phyloP scores from a whole-genome alignment of 1,140 invertebrate species.

The Andricus grossulariae region DNA sequence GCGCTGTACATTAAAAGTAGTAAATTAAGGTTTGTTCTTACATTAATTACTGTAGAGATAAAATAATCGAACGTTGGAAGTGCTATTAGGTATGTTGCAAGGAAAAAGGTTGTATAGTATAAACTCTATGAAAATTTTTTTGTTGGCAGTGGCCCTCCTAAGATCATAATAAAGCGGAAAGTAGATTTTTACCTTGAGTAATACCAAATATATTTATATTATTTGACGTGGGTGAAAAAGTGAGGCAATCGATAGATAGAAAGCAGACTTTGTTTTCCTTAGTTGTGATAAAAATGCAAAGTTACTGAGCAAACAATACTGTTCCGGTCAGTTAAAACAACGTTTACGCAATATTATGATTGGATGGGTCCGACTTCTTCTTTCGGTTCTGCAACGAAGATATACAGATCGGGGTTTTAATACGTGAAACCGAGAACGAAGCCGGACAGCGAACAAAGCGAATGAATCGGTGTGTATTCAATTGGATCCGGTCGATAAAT shows the following conservation, averaged over 20 bases:
- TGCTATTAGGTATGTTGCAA: no score
- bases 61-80: no score
- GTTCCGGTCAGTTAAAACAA: background rate
- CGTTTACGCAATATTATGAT: constrained; percentile 8
- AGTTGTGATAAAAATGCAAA: constrained; percentile 1
- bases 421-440: background rate
- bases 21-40: no score
- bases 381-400: background rate
- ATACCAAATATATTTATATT: no score
- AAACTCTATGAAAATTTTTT: no score
- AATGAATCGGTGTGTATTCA: constrained; percentile 24
- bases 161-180: no score
- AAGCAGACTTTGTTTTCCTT: constrained; percentile 1
- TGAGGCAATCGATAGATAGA: background rate
- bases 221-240: background rate
- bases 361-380: constrained; percentile 25
- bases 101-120: no score
- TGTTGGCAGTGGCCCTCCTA: no score
- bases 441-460: constrained; percentile 1
- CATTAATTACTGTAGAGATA: no score
- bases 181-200: no score
- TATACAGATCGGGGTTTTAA: constrained; percentile 22
- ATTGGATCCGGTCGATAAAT: constrained; percentile 58
- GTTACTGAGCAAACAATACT: constrained; percentile 9
- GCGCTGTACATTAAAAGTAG: no score